Evolutionary conservation across 2,888 invertebrate species (phyloP).

Genomic region (Branchipolynoe longqiensis): DNA sequence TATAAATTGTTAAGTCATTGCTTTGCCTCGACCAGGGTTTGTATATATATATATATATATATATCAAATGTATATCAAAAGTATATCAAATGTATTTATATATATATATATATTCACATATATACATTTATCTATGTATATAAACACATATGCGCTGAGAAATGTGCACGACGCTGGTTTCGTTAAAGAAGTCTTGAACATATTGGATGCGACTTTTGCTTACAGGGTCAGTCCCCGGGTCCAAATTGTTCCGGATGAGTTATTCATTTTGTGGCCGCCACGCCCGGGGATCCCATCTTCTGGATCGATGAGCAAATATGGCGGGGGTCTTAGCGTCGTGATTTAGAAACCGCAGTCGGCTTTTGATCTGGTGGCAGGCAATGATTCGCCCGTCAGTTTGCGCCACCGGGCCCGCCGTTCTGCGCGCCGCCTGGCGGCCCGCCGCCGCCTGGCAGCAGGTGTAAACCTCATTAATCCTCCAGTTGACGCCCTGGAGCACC

Average conservation of each 20-base stretch:
- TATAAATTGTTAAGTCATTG: too few species aligned
- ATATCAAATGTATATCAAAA: too few species aligned
- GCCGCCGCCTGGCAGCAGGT: constrained; percentile 22
- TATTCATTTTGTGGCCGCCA: constrained; percentile 24
- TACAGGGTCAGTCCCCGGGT: constrained; percentile 20
- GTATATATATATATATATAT: too few species aligned
- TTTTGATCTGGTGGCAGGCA: constrained; percentile 47
- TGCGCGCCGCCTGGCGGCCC: not conserved
- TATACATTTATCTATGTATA: not conserved
- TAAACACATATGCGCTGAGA: not conserved
- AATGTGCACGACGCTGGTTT: not conserved
- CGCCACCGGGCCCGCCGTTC: constrained; percentile 8
- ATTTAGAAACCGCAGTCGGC: constrained; percentile 41
- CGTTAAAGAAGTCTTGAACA: constrained; percentile 1
- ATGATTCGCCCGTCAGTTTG: constrained; percentile 27
- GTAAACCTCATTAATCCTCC: constrained; percentile 47
- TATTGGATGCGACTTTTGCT: constrained; percentile 29
- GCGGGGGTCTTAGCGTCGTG: constrained; percentile 38
- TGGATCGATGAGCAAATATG: constrained; percentile 43
- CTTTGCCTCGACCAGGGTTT: too few species aligned
- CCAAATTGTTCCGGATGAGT: constrained; percentile 37
- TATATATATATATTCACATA: not conserved
- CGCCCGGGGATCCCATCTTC: constrained; percentile 14
- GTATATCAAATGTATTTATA: not conserved
- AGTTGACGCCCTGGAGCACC: constrained; percentile 17